Percentiles rank a stretch among this genome's conserved stretches.
phyloP scores from a whole-genome alignment of 2,113 vertebrate genomes.

The Chloropsis cyanopogon region DNA sequence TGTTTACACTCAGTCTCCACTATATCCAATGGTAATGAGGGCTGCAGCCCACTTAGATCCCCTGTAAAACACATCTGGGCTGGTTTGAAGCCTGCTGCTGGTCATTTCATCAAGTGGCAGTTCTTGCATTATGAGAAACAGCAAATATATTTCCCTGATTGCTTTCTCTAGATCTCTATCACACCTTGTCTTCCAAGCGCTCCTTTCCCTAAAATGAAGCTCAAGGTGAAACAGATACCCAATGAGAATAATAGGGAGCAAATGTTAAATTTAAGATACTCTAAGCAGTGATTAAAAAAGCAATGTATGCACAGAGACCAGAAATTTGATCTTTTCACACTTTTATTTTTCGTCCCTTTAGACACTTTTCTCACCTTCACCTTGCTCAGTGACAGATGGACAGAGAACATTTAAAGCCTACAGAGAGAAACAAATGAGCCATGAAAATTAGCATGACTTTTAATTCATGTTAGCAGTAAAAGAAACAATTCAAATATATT shows the following conservation, averaged over 20 bases:
- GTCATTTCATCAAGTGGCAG: not conserved
- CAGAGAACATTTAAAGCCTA: not conserved
- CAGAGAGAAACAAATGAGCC: not conserved
- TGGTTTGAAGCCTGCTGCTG: not conserved
- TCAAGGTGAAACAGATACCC: not conserved
- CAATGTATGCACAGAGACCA: not conserved
- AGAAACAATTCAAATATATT: not conserved
- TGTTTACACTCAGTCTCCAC: not conserved
- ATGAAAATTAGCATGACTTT: not conserved
- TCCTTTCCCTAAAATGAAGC: not conserved
- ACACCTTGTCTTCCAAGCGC: not conserved
- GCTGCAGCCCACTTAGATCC: not conserved
- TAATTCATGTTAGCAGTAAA: not conserved
- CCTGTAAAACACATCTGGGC: not conserved
- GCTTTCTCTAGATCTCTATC: not conserved
- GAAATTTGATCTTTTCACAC: not conserved
- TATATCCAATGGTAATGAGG: not conserved
- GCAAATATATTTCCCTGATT: not conserved
- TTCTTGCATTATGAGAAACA: not conserved
- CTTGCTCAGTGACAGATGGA: not conserved
- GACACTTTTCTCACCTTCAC: not conserved
- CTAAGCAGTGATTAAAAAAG: not conserved
- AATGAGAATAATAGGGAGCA: not conserved
- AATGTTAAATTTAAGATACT: not conserved
- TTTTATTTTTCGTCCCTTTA: not conserved